These are phyloP conservation scores for Ophraella communa DNA, from an alignment of 2,888 invertebrate genomes.

Conservation along the genomic window DNA sequence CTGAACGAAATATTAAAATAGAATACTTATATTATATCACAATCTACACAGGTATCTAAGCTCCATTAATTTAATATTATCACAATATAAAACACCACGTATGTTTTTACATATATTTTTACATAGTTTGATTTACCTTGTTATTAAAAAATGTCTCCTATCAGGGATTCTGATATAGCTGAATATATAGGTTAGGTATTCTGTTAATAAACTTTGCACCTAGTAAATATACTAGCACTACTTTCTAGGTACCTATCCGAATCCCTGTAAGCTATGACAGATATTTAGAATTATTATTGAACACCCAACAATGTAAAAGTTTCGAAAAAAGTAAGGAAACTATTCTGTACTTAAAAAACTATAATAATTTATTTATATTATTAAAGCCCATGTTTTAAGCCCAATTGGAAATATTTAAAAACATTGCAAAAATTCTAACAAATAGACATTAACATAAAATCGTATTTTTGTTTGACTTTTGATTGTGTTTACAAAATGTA, in stretches of 20 bases:
- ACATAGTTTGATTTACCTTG: not conserved
- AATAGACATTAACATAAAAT: no score
- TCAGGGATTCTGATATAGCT: not conserved
- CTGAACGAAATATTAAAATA: conserved; percentile 14
- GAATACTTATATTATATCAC: conserved; percentile 25
- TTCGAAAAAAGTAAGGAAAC: not conserved
- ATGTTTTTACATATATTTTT: not conserved
- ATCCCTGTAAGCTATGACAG: not conserved
- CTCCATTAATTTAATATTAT: conserved; percentile 15
- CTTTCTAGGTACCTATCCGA: no score
- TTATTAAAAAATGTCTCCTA: not conserved
- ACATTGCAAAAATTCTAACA: no score
- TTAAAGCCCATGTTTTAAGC: no score
- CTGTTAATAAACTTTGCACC: no score
- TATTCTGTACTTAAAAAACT: not conserved
- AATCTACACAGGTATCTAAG: conserved; percentile 25
- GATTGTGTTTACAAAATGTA: no score
- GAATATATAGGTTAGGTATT: no score
- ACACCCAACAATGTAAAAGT: not conserved
- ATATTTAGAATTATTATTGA: not conserved
- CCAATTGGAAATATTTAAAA: no score
- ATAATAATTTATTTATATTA: not conserved
- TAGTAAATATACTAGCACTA: no score
- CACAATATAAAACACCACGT: conserved; percentile 22
- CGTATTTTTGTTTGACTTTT: no score